A percentile compares a stretch with the other conserved stretches of the same genome.
phyloP scores from a whole-genome alignment of 2,113 vertebrate species.

The Callipepla californica region DNA sequence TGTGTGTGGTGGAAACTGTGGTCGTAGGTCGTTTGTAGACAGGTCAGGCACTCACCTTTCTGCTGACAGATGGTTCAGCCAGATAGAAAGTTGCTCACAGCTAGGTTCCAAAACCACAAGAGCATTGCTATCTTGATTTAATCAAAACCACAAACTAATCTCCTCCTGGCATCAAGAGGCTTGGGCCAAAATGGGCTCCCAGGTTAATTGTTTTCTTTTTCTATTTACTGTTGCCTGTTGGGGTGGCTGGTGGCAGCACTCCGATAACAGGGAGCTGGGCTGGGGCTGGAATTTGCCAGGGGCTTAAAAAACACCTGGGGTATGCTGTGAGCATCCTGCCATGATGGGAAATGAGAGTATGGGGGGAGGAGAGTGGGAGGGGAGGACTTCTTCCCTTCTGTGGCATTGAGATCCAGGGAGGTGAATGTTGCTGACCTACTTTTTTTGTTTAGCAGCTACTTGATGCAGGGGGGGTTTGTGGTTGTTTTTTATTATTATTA shows the following conservation, averaged over 20 bases:
- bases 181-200: background rate
- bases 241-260: constrained; percentile 25
- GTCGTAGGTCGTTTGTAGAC: background rate
- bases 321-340: constrained; percentile 7
- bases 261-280: background rate
- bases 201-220: constrained; percentile 67
- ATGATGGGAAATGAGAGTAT: background rate
- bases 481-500: background rate
- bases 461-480: background rate
- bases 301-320: constrained; percentile 23
- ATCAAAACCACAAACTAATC: constrained; percentile 57
- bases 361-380: background rate
- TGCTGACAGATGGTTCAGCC: background rate
- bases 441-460: background rate
- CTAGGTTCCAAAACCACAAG: background rate
- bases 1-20: background rate
- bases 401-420: background rate
- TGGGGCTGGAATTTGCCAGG: constrained; percentile 31
- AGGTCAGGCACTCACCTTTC: background rate
- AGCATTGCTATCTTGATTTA: constrained; percentile 31
- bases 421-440: background rate
- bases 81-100: background rate
- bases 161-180: constrained; percentile 51
- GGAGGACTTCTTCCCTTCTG: background rate
- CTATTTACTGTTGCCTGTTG: constrained; percentile 57